Conservation (phyloP, 2,797 vertebrate genomes). For the Xenops minutus region DNA sequence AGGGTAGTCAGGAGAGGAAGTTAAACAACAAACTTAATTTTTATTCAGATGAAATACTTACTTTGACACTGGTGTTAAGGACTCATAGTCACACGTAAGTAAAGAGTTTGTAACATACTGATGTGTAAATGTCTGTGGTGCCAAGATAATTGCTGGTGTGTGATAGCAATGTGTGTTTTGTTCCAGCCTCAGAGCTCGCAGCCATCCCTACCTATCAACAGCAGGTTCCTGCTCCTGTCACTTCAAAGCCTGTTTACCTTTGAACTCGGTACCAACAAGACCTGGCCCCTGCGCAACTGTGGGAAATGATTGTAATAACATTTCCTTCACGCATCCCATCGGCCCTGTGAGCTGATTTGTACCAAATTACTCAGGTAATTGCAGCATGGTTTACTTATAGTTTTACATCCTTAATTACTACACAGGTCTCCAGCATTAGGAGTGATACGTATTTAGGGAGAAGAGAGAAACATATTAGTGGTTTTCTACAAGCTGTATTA, state of each 20-base stretch:
- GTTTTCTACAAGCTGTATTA: background rate
- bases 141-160: background rate
- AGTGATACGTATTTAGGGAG: background rate
- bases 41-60: background rate
- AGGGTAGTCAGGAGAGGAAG: background rate
- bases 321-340: background rate
- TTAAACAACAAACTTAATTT: background rate
- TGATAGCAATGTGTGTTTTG: background rate
- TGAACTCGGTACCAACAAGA: background rate
- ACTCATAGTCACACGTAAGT: background rate
- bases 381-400: background rate
- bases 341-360: background rate
- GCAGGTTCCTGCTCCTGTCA: background rate
- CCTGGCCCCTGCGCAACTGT: background rate
- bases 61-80: background rate
- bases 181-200: slow-evolving; percentile 6
- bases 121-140: background rate
- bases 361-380: background rate
- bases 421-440: background rate
- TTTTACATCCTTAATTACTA: background rate
- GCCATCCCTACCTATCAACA: background rate
- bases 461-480: background rate
- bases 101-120: background rate
- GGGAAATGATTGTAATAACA: background rate
- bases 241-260: background rate